Evolutionary conservation across 2,888 invertebrate species (phyloP).

Genomic region (Synergus japonicus): DNA sequence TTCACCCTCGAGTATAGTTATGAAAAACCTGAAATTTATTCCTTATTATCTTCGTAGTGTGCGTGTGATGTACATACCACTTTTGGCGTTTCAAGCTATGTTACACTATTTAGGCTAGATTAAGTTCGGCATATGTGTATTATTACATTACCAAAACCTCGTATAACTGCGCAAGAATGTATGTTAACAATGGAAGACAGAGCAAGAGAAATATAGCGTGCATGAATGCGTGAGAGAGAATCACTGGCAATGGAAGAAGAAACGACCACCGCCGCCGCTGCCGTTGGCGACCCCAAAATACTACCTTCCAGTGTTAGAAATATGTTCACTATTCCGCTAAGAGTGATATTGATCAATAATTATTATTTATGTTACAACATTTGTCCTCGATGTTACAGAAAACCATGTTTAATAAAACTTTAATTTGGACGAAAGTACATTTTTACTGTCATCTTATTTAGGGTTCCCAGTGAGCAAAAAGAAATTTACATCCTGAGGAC

Average conservation of each 20-base stretch:
- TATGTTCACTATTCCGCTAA: conserved; percentile 76
- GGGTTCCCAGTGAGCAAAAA: too few species aligned
- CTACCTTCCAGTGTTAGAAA: conserved; percentile 76
- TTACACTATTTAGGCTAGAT: conserved; percentile 66
- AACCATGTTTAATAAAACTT: conserved; percentile 77
- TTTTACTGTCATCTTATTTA: background rate
- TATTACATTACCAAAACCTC: conserved; percentile 63
- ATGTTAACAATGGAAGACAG: conserved; percentile 46
- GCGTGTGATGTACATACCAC: conserved; percentile 74
- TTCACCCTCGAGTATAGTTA: background rate
- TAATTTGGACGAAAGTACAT: conserved; percentile 74
- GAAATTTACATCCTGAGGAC: too few species aligned
- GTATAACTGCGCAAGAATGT: conserved; percentile 57
- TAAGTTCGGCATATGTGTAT: conserved; percentile 60
- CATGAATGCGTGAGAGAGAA: conserved; percentile 51
- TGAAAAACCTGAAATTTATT: background rate
- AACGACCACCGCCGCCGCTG: conserved; percentile 54
- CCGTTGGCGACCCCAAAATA: conserved; percentile 61
- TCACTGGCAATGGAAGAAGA: conserved; percentile 51
- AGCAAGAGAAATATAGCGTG: conserved; percentile 54
- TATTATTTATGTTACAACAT: conserved; percentile 76
- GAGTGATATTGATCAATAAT: conserved; percentile 76
- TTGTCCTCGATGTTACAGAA: conserved; percentile 77
- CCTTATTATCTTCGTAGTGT: conserved; percentile 54
- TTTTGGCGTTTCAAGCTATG: conserved; percentile 69